These are phyloP conservation scores for Amazonetta brasiliensis DNA, from an alignment of 2,797 vertebrate species.

Conservation along the genomic window DNA sequence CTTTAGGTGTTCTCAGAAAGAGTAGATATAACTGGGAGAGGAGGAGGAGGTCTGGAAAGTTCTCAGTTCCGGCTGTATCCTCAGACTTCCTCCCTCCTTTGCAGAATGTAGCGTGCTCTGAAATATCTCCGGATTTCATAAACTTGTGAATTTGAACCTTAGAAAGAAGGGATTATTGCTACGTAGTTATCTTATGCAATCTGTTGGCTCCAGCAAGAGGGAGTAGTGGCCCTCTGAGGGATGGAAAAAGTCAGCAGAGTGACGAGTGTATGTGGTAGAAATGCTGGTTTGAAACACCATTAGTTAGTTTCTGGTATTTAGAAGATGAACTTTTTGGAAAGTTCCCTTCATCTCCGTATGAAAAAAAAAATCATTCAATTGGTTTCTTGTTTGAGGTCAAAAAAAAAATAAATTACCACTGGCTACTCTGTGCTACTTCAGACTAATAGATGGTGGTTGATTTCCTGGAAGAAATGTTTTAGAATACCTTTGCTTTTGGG, in stretches of 20 bases:
- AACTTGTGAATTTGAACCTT: neutral
- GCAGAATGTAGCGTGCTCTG: neutral
- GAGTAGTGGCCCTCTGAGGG: neutral
- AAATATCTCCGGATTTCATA: neutral
- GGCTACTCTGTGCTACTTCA: neutral
- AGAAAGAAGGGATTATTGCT: neutral
- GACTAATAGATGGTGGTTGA: neutral
- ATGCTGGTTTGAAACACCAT: neutral
- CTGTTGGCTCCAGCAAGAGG: neutral
- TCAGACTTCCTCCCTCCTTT: neutral
- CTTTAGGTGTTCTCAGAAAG: neutral
- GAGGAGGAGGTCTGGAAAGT: neutral
- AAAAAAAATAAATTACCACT: neutral
- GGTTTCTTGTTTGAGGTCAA: neutral
- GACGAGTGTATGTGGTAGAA: neutral
- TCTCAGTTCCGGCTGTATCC: neutral
- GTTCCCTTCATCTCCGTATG: neutral
- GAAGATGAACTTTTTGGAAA: neutral
- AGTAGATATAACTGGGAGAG: neutral
- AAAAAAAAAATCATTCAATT: neutral
- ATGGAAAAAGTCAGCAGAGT: neutral
- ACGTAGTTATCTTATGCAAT: neutral
- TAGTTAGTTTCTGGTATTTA: neutral
- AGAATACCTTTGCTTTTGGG: neutral
- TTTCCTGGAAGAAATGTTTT: neutral